Evolutionary conservation across 2,888 invertebrate genomes (phyloP), one percentile per base, ranked within the genome.

Genomic region (Scelioninae gen. 2): DNA sequence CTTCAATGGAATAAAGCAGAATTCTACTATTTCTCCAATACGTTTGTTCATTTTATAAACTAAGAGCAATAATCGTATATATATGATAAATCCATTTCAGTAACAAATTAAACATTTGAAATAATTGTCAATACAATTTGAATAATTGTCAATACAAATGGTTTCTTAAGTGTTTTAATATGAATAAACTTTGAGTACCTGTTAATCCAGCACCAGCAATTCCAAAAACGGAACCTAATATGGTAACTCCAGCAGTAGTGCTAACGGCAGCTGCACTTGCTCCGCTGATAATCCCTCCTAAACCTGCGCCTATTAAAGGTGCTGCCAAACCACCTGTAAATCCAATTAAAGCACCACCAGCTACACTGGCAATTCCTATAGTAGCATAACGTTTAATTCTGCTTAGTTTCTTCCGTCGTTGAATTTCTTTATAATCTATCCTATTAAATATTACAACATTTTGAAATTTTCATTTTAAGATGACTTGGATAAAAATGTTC

Each of bases 31-130:
- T 69, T 90, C 90, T 16, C 92, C 92, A 13, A 91, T 90, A 48
- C 92, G 85, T 79, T 90, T 90, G 75, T 91, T 89, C 92, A 92
- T 92, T 84, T 91, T 90, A 81, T 88, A 90, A n/a, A 90, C 90
- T 88, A 81, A 6, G 58, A 9, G 10, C 2, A 4, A 25, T 25
- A 25, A 4, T 25, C 25, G 6, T 25, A 25, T 25, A 25, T 25
- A 25, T 25, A 25, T 25, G 6, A 25, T 4, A 25, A 25, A 6
- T 25, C 25, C 25, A 25, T 25, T 4, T 4, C 6, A 25, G 3
- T 25, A 25, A 3, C 6, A 6, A 4, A 9, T 7, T 31, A 2
- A 31, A 31, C 31, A 22, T 31, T 31, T 31, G 3, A 9, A 31
- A 9, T 9, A 31, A 9, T 9, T 31, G 31, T 31, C 31, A 31